A percentile compares a stretch with the other conserved stretches of the same genome.
These are phyloP conservation scores for Hoplias malabaricus DNA, from an alignment of 2,113 vertebrate genomes.

Conservation along the genomic window DNA sequence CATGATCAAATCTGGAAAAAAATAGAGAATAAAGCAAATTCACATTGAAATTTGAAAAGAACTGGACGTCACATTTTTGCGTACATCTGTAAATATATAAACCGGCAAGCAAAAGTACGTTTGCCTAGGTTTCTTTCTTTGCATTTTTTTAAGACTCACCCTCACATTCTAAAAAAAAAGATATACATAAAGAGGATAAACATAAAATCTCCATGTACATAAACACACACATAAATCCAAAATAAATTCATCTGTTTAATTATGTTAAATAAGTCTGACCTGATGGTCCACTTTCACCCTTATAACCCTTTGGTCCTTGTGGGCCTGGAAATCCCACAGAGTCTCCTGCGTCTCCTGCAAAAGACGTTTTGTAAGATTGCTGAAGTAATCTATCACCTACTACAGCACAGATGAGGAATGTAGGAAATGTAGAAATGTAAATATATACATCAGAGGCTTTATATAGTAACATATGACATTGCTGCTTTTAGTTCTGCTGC, in stretches of 20 bases:
- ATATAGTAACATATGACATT: too few relatives aligned
- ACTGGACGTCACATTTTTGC: too few relatives aligned
- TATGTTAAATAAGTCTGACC: constrained; percentile 31
- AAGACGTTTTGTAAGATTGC: neutral
- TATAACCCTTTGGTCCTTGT: constrained; percentile 12
- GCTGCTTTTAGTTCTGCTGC: too few relatives aligned
- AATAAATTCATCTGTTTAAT: neutral
- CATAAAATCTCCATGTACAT: neutral
- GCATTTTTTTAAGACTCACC: neutral
- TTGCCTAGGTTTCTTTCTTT: neutral
- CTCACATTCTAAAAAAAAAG: neutral
- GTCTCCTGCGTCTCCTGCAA: constrained; percentile 43
- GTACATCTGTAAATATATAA: too few relatives aligned
- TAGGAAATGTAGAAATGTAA: neutral
- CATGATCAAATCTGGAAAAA: too few relatives aligned
- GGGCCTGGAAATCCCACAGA: constrained; percentile 23
- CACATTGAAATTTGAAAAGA: too few relatives aligned
- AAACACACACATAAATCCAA: neutral
- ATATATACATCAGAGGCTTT: neutral
- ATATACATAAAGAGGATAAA: neutral
- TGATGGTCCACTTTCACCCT: constrained; percentile 42
- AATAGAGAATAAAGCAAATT: too few relatives aligned
- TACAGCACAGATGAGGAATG: neutral
- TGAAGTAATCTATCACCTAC: neutral
- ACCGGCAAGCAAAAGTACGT: too few relatives aligned